Evolutionary conservation across 2,888 invertebrate species (phyloP).

Genomic region (Sclerodermus sp.): DNA sequence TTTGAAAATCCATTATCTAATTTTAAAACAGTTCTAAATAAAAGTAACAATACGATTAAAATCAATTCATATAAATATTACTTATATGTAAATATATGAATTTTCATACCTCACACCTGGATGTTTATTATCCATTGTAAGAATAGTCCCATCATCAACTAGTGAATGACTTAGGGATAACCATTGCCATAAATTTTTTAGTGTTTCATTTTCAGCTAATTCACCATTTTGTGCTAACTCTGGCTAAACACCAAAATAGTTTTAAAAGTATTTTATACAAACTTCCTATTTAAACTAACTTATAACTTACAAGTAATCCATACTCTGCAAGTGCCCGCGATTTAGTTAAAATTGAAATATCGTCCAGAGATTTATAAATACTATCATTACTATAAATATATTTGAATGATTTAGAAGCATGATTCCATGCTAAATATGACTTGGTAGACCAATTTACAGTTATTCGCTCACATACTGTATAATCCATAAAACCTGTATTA

Average conservation of each 20-base stretch:
- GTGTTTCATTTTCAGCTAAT: conserved; percentile 71
- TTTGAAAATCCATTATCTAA: conserved; percentile 61
- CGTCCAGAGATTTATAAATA: conserved; percentile 63
- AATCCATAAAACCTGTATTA: conserved; percentile 65
- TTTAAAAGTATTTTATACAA: conserved; percentile 2
- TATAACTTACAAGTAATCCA: conserved; percentile 74
- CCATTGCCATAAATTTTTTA: conserved; percentile 85
- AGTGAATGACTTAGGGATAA: conserved; percentile 71
- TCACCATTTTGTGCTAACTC: conserved; percentile 81
- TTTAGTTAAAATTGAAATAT: conserved; percentile 75
- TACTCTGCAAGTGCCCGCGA: conserved; percentile 73
- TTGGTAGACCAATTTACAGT: conserved; percentile 80
- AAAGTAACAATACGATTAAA: conserved; percentile 1
- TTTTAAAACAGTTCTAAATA: conserved; percentile 60
- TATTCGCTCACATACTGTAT: conserved; percentile 79
- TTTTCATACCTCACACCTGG: conserved; percentile 61
- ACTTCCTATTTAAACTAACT: conserved; percentile 1
- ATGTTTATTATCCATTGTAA: conserved; percentile 64
- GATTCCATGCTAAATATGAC: conserved; percentile 74
- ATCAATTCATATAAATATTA: neutral
- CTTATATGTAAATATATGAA: neutral
- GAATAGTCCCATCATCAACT: conserved; percentile 69
- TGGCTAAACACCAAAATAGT: conserved; percentile 58
- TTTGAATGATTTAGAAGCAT: conserved; percentile 69
- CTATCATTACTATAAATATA: conserved; percentile 60